These are phyloP conservation scores for Halcyon chelicuti DNA, from an alignment of 2,797 vertebrate genomes.

Conservation along the genomic window DNA sequence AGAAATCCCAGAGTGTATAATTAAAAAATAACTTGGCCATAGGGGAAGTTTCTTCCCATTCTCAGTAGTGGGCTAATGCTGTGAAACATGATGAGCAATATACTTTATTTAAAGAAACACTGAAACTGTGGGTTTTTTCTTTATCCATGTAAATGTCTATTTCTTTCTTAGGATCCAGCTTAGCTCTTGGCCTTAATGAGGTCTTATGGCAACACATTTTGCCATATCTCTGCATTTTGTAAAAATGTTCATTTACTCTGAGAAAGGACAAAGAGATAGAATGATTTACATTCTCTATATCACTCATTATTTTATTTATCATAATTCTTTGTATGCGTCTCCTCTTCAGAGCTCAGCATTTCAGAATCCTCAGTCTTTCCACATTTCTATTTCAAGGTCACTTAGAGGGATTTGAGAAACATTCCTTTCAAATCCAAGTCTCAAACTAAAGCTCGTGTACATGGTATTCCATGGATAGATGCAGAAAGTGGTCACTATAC, in stretches of 20 bases:
- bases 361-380: not conserved
- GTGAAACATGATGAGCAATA: not conserved
- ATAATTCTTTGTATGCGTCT: not conserved
- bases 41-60: constrained; percentile 24
- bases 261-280: not conserved
- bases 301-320: not conserved
- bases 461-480: not conserved
- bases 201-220: not conserved
- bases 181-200: not conserved
- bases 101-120: constrained; percentile 26
- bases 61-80: constrained; percentile 13
- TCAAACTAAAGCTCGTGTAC: not conserved
- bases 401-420: not conserved
- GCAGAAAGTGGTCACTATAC: not conserved
- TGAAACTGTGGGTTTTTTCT: not conserved
- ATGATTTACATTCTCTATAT: not conserved
- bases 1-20: constrained; percentile 61
- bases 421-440: not conserved
- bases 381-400: not conserved
- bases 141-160: constrained; percentile 7
- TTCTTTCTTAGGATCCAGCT: not conserved
- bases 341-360: not conserved
- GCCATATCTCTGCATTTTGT: not conserved
- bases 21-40: constrained; percentile 43
- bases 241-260: not conserved